phyloP scores from a whole-genome alignment of 1,140 invertebrate genomes.

The Megathymus violae region DNA sequence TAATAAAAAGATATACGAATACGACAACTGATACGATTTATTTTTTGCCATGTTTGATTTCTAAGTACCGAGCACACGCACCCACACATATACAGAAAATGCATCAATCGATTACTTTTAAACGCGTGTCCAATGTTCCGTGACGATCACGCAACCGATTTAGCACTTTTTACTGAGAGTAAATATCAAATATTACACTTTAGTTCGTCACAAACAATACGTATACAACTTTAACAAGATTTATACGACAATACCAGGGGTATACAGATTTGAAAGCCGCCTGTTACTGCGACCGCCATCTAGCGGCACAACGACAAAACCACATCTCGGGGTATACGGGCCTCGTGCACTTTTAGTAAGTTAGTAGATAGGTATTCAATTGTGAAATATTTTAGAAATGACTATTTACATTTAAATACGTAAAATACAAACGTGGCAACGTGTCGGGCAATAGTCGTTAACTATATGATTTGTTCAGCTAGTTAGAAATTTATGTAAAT shows the following conservation, averaged over 20 bases:
- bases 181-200: conserved; percentile 29
- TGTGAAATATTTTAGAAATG: too few species aligned
- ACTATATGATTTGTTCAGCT: too few species aligned
- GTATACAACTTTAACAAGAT: conserved; percentile 7
- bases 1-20: neutral
- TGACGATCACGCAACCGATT: conserved; percentile 28
- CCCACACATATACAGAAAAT: neutral
- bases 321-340: too few species aligned
- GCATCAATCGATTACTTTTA: conserved; percentile 26
- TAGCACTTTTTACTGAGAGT: conserved; percentile 32
- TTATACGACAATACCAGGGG: neutral
- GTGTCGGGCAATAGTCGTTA: too few species aligned
- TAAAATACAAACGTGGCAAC: too few species aligned
- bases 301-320: neutral
- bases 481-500: too few species aligned
- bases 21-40: conserved; percentile 20
- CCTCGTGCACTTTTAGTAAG: too few species aligned
- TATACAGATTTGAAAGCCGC: neutral
- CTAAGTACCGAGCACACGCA: conserved; percentile 12
- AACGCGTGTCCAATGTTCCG: conserved; percentile 25
- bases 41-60: conserved; percentile 29
- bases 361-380: too few species aligned
- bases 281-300: conserved; percentile 1
- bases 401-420: too few species aligned
- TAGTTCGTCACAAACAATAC: conserved; percentile 11